phyloP scores from a whole-genome alignment of 2,888 invertebrate species.

The Agrotis ipsilon region DNA sequence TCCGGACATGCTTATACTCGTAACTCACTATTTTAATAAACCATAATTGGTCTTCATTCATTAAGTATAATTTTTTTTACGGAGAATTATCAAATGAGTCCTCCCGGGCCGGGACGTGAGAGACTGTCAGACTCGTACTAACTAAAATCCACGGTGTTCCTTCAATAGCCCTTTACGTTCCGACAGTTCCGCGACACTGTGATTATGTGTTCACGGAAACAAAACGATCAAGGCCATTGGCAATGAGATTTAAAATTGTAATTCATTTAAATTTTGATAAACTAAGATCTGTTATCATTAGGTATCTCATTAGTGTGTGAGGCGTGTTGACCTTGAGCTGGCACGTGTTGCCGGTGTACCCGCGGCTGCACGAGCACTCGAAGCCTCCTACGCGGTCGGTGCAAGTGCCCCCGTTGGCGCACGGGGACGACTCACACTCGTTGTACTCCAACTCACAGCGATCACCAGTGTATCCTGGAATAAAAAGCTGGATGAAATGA shows the following conservation, averaged over 20 bases:
- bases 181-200: no score
- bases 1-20: not conserved
- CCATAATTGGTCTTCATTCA: not conserved
- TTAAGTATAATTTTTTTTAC: no score
- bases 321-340: slow-evolving; percentile 92
- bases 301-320: slow-evolving; percentile 26
- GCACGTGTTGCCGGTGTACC: slow-evolving; percentile 93
- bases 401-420: slow-evolving; percentile 94
- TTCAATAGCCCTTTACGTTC: no score
- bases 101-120: no score
- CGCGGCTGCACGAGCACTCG: slow-evolving; percentile 93
- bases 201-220: not conserved
- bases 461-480: slow-evolving; percentile 93
- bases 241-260: slow-evolving; percentile 8
- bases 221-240: slow-evolving; percentile 4
- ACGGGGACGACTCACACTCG: slow-evolving; percentile 94
- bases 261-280: not conserved
- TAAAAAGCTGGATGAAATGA: not conserved
- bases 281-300: no score
- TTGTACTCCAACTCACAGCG: slow-evolving; percentile 94
- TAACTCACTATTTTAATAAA: not conserved
- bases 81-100: no score
- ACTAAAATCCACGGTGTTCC: no score
- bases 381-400: slow-evolving; percentile 94
- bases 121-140: no score